These are phyloP conservation scores for Phodopus roborovskii DNA, from an alignment of 2,113 vertebrate species.

Conservation along the genomic window DNA sequence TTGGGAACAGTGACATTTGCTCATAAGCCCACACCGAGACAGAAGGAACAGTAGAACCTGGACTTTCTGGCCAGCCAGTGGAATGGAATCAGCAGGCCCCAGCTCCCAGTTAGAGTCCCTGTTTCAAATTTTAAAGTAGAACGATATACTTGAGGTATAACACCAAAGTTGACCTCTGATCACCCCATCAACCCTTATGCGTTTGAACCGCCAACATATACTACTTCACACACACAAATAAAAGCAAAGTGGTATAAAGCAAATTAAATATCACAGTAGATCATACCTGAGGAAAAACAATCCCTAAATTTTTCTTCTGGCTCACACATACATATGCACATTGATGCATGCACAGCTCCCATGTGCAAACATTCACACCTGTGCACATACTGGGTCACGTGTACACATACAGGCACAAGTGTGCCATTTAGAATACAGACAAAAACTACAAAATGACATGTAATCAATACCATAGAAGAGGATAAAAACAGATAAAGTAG, in stretches of 20 bases:
- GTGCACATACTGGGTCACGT: neutral
- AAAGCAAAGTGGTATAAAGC: neutral
- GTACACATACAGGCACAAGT: neutral
- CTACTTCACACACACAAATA: neutral
- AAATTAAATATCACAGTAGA: neutral
- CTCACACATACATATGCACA: neutral
- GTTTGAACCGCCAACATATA: neutral
- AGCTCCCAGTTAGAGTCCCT: neutral
- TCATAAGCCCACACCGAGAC: neutral
- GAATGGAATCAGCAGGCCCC: neutral
- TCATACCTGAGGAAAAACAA: neutral
- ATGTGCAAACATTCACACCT: neutral
- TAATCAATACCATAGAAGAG: neutral
- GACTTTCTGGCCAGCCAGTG: neutral
- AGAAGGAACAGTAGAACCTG: neutral
- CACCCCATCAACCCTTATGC: neutral
- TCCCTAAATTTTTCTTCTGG: neutral
- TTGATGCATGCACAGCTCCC: neutral
- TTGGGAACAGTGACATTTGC: too few relatives aligned
- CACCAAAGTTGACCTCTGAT: too few relatives aligned
- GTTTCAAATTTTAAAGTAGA: neutral
- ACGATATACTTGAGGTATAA: neutral
- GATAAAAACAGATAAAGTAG: conserved; percentile 23
- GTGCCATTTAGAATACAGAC: neutral
- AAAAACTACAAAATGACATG: conserved; percentile 10